Conservation (phyloP, 2,888 invertebrate genomes). For the Watsonalla binaria region DNA sequence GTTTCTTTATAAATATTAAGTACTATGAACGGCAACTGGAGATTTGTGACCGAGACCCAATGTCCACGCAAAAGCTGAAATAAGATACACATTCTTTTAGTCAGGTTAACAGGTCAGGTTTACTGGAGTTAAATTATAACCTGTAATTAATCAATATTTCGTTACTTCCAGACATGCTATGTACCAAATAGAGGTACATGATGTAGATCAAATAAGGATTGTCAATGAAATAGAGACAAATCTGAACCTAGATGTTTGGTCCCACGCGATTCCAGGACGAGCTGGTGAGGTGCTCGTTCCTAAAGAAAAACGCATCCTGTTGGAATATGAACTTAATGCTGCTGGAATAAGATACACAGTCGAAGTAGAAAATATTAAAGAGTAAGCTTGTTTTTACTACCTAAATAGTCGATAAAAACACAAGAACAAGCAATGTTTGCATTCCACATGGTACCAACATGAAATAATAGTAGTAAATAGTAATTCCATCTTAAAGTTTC, state of each 20-base stretch:
- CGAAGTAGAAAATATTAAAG: conserved; percentile 43
- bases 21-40: too few relatives aligned
- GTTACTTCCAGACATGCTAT: conserved; percentile 38
- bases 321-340: conserved; percentile 29
- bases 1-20: too few relatives aligned
- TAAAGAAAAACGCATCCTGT: conserved; percentile 23
- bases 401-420: background rate
- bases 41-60: too few relatives aligned
- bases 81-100: too few relatives aligned
- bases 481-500: too few relatives aligned
- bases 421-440: too few relatives aligned
- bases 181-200: conserved; percentile 39
- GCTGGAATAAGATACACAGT: conserved; percentile 33
- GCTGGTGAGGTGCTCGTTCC: conserved; percentile 43
- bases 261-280: conserved; percentile 30
- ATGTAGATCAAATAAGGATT: conserved; percentile 28
- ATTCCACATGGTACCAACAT: too few relatives aligned
- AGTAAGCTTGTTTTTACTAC: conserved; percentile 36
- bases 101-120: too few relatives aligned
- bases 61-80: too few relatives aligned
- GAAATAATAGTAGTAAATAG: too few relatives aligned
- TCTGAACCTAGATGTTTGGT: conserved; percentile 42
- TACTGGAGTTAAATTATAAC: too few relatives aligned
- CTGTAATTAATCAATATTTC: too few relatives aligned
- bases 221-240: conserved; percentile 31